Base-by-base conservation (phyloP, 2,888 invertebrate genomes). In the Griposia aprilina region DNA sequence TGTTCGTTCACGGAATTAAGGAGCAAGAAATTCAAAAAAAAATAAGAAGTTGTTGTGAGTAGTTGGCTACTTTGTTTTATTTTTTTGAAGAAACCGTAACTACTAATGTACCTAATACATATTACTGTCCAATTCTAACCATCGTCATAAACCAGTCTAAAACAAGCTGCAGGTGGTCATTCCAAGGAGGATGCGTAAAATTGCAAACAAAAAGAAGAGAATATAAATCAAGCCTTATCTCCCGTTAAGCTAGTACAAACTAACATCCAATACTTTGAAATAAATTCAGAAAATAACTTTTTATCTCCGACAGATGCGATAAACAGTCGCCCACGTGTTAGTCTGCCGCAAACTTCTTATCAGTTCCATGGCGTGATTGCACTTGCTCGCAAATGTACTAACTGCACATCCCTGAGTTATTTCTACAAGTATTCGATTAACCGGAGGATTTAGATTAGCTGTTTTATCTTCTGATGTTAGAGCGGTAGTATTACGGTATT, bases 291-390 rank as follows among this genome's bases (percentile, higher is more conserved):
- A 85, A 74, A 81, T 85, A 81, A 76, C 66, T 74, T 82, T 84
- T 82, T 87, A 88, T 87, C 89, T 82, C 45, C 45, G 72, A 75
- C 79, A 83, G 80, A 77, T 67, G 67, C 50, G 74, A 83, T 88
- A 86, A 83, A 81, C 80, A 76, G 45, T 72, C 88, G 77, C 86
- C 86, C 81, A 86, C 88, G 83, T 79, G 68, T 59, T 71, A 65
- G 76, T 75, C 72, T 70, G 77, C 57, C 78, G 77, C 74, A 75
- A 72, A 77, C 45, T n/a, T 69, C 63, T 86, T 88, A 86, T 88
- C 86, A 72, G 79, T 62, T 68, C 52, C 30, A 71, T 63, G 48
- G 72, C 74, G 74, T 80, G 86, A 86, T 88, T 86, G 88, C 83
- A 82, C 69, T 85, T 86, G 86, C 88, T 79, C 62, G 82, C 82